A percentile compares a stretch with the other conserved stretches of the same genome.
Conservation (phyloP, 2,797 vertebrate genomes). For the Champsocephalus esox region DNA sequence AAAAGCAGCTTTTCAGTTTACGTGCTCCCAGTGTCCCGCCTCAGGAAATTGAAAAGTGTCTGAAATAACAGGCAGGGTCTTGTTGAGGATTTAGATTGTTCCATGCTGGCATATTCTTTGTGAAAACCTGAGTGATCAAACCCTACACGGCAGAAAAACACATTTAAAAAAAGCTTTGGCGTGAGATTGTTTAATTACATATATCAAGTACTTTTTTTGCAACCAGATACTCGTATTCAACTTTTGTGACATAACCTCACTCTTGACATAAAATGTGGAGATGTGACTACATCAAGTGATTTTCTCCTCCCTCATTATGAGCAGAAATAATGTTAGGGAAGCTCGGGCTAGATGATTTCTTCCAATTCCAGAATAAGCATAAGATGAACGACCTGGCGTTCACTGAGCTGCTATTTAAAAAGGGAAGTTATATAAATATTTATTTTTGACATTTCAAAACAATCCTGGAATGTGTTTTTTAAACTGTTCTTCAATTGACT, state of each 20-base stretch:
- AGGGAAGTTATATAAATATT: not conserved
- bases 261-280: not conserved
- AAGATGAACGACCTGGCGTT: not conserved
- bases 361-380: not conserved
- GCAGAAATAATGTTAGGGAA: not conserved
- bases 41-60: slow-evolving; percentile 43
- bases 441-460: too few relatives aligned
- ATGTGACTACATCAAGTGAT: not conserved
- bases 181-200: not conserved
- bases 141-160: not conserved
- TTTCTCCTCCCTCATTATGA: slow-evolving; percentile 1
- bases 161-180: not conserved
- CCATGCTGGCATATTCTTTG: slow-evolving; percentile 33
- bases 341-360: not conserved
- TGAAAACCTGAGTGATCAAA: slow-evolving; percentile 13
- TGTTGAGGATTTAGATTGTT: slow-evolving; percentile 17
- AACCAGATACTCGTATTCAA: not conserved
- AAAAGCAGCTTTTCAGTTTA: slow-evolving; percentile 62
- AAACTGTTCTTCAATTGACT: too few relatives aligned
- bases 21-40: slow-evolving; percentile 14
- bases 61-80: slow-evolving; percentile 25
- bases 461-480: too few relatives aligned
- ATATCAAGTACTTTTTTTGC: not conserved
- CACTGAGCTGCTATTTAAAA: not conserved
- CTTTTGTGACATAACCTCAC: not conserved